Conservation (phyloP, 2,888 invertebrate genomes). For the Abscondita cerata region DNA sequence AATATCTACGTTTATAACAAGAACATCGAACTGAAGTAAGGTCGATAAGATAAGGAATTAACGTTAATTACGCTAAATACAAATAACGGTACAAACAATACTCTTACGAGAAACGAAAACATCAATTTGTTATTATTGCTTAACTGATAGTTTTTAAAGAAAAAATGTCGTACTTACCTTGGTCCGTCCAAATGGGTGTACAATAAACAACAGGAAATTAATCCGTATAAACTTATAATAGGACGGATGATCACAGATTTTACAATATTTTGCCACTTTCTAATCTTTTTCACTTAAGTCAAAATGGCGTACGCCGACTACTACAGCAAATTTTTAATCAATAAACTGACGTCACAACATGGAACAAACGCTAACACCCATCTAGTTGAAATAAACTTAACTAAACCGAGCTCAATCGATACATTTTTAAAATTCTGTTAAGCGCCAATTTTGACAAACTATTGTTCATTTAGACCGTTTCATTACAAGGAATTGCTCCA, state of each 20-base stretch:
- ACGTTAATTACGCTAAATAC: not conserved
- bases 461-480: too few relatives aligned
- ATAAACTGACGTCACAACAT: conserved; percentile 56
- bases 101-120: too few relatives aligned
- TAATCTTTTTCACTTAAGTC: conserved; percentile 57
- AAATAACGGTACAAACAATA: conserved; percentile 46
- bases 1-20: not conserved
- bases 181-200: conserved; percentile 80
- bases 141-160: conserved; percentile 17
- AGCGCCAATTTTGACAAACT: too few relatives aligned
- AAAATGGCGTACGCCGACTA: conserved; percentile 62
- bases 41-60: too few relatives aligned
- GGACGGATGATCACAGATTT: conserved; percentile 60
- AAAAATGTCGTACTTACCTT: conserved; percentile 66
- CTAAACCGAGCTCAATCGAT: too few relatives aligned
- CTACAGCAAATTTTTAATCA: conserved; percentile 56
- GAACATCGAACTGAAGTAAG: too few relatives aligned
- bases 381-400: conserved; percentile 44
- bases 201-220: conserved; percentile 58
- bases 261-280: conserved; percentile 52
- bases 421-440: too few relatives aligned
- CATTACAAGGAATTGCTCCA: too few relatives aligned
- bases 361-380: conserved; percentile 37
- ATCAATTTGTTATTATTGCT: not conserved
- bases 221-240: conserved; percentile 52